Base-by-base conservation (phyloP, 35 echinoderm and acorn worm genomes). In the Apostichopus californicus region DNA sequence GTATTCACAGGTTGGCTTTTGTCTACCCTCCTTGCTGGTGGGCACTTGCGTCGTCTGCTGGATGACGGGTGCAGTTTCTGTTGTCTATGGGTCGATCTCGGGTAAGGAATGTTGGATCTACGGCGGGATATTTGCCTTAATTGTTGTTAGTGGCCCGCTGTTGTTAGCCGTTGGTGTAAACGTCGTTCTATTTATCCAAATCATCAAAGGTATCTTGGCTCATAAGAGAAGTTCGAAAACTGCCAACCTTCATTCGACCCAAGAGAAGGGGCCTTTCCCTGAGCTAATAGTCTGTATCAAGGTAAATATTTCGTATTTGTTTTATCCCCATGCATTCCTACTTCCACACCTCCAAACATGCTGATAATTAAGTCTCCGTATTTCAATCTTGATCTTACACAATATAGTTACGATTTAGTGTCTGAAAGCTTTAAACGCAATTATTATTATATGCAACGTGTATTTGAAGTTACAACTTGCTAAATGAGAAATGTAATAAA, bases 251-350 rank as follows among this genome's bases (percentile, higher is more conserved):
- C 7, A 55, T 18, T 17, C 52, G 0, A 55, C 80, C 4, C 80
- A 12, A 55, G 53, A 7, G n/a, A 14, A 18, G 14, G 52, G 6
- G 17, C 28, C 18, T 3, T 46, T 83, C 55, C 25, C 52, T 11
- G 80, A 83, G 55, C 17, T 83, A n/a, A 55, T 83, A 15, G 53
- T 83, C 5, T 83, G 80, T 17, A 83, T 83, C 52, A 83, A 83
- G 25, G 80, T 83, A 46, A 46, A 46, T 46, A 46, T 46, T 46
- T 46, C 34, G 34, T 46, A 46, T 46, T 46, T 46, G 34, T 46
- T 46, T 46, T 3, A 46, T 46, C 2, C 34, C 34, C 34, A 46
- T 46, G 2, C 34, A 46, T 46, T 2, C 34, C 0, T 46, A 46
- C 34, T 46, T 46, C 34, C 34, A 46, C 2, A 46, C 34, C 34